A percentile compares a stretch with the other conserved stretches of the same genome.
Evolutionary conservation across 2,797 vertebrate species (phyloP).

Genomic region (Graptemys geographica): DNA sequence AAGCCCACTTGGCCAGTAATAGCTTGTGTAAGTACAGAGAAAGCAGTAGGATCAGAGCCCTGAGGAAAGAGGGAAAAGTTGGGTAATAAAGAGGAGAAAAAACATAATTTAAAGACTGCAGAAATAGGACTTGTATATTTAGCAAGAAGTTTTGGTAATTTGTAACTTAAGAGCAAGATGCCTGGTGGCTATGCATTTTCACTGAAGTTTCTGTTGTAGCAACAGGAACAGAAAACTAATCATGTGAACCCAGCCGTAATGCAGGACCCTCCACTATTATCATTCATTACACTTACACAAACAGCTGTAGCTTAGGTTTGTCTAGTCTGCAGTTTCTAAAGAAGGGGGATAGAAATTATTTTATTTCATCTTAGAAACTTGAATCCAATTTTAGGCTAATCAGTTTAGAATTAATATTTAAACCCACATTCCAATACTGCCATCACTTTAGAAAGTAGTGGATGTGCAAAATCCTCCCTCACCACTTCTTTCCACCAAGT

Average conservation of each 20-base stretch:
- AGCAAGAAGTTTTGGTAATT: neutral
- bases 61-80: slow-evolving; percentile 60
- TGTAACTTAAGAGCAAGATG: accelerated
- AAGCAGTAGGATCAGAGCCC: slow-evolving; percentile 96
- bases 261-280: neutral
- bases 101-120: neutral
- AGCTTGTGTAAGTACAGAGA: slow-evolving; percentile 97
- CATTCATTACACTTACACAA: neutral
- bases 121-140: neutral
- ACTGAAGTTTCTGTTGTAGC: neutral
- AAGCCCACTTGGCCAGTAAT: slow-evolving; percentile 98
- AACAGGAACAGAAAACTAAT: neutral
- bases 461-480: neutral
- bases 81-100: neutral
- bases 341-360: neutral
- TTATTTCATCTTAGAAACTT: neutral
- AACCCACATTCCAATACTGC: neutral
- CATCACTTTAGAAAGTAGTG: neutral
- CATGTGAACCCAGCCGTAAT: neutral
- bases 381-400: neutral
- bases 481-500: neutral
- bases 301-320: neutral
- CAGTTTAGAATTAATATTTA: neutral
- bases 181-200: accelerated
- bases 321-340: neutral